A percentile compares a stretch with the other conserved stretches of the same genome.
These are phyloP conservation scores for Hypomecis punctinalis DNA, from an alignment of 2,888 invertebrate species.

Conservation along the genomic window DNA sequence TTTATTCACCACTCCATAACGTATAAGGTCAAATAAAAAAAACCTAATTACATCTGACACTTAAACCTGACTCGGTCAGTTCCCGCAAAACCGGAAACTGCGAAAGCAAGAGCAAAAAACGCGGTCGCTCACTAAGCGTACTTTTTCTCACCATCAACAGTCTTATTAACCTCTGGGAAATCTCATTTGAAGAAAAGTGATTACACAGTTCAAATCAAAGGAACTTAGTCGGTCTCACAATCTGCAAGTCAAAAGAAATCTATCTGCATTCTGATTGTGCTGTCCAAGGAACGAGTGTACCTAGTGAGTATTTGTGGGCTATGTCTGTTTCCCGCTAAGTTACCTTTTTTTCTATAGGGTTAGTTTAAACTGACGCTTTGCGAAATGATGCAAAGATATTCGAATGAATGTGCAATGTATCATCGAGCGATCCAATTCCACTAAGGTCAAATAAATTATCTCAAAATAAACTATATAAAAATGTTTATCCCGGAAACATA, in stretches of 20 bases:
- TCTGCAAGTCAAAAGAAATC: not conserved
- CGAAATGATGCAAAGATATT: too few species aligned
- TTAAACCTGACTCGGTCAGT: not conserved
- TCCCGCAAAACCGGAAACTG: not conserved
- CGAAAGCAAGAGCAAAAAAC: constrained; percentile 4
- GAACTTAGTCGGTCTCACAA: not conserved
- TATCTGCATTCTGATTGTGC: not conserved
- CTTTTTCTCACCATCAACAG: constrained; percentile 8
- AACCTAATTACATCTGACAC: not conserved
- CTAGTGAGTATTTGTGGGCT: too few species aligned
- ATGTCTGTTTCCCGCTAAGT: too few species aligned
- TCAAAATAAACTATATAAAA: too few species aligned
- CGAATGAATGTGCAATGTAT: too few species aligned
- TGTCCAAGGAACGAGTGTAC: too few species aligned
- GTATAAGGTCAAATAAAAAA: not conserved
- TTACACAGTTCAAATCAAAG: not conserved
- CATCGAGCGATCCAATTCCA: too few species aligned
- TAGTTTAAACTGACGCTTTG: too few species aligned
- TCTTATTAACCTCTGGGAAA: not conserved
- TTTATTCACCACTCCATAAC: too few species aligned
- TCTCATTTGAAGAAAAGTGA: constrained; percentile 6
- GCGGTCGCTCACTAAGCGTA: constrained; percentile 1
- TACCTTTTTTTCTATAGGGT: too few species aligned
- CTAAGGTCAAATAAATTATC: too few species aligned
- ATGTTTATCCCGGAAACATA: too few species aligned